Percentiles rank a stretch among this genome's conserved stretches.
Evolutionary conservation across 2,888 invertebrate species (phyloP).

Genomic region (Tineola bisselliella): DNA sequence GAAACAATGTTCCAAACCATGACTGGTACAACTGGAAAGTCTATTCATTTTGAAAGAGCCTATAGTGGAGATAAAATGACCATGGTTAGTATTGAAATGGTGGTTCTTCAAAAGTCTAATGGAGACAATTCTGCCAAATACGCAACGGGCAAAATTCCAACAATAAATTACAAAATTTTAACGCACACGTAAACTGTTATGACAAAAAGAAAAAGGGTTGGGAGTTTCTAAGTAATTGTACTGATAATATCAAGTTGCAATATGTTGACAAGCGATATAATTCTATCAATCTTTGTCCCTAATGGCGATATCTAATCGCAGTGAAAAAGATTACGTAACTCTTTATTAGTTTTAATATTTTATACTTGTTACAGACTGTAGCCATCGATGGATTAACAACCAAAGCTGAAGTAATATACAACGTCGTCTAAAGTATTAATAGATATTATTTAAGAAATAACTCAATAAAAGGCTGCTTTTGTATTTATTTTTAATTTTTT

Average conservation of each 20-base stretch:
- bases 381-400: conserved; percentile 10
- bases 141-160: no score
- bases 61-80: conserved; percentile 17
- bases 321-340: neutral
- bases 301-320: neutral
- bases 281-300: neutral
- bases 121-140: no score
- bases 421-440: conserved; percentile 15
- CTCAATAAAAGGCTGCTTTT: conserved; percentile 7
- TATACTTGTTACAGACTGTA: conserved; percentile 17
- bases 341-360: no score
- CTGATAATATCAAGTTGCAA: no score
- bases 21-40: conserved; percentile 15
- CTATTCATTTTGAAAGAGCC: conserved; percentile 16
- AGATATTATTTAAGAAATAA: conserved; percentile 2
- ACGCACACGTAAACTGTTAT: no score
- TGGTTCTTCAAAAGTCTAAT: no score
- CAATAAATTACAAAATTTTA: no score
- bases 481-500: neutral
- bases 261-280: neutral
- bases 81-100: conserved; percentile 16
- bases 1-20: conserved; percentile 17
- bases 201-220: no score
- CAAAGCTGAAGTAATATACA: conserved; percentile 16
- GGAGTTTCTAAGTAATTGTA: no score